phyloP scores from a whole-genome alignment of 2,113 vertebrate species.

The Chaetura pelagica region DNA sequence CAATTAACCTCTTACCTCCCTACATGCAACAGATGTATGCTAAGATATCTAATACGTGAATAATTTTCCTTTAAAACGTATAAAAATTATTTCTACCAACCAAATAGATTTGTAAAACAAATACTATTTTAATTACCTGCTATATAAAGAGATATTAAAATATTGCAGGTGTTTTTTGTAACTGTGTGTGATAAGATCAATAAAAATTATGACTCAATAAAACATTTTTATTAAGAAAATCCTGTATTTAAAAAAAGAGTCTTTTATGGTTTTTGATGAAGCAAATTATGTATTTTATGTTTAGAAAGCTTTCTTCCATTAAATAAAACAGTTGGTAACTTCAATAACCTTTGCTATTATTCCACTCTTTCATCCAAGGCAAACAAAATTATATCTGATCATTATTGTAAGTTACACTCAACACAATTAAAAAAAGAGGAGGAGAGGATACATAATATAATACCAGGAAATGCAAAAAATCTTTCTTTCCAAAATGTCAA shows the following conservation, averaged over 20 bases:
- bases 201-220: not conserved
- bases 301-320: not conserved
- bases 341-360: not conserved
- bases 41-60: not conserved
- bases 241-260: rapidly evolving
- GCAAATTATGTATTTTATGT: not conserved
- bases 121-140: not conserved
- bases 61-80: not conserved
- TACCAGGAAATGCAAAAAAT: not conserved
- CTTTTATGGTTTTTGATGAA: not conserved
- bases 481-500: not conserved
- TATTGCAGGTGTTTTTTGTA: not conserved
- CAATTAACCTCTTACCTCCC: not conserved
- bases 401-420: not conserved
- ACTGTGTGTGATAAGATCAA: not conserved
- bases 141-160: not conserved
- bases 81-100: not conserved
- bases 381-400: not conserved
- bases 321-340: not conserved
- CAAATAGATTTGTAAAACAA: not conserved
- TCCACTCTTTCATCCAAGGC: not conserved
- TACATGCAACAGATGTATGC: not conserved
- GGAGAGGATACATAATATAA: not conserved
- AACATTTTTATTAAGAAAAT: not conserved
- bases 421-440: not conserved